Conservation (phyloP, 2,888 invertebrate genomes). For the Alloplasta piceator region DNA sequence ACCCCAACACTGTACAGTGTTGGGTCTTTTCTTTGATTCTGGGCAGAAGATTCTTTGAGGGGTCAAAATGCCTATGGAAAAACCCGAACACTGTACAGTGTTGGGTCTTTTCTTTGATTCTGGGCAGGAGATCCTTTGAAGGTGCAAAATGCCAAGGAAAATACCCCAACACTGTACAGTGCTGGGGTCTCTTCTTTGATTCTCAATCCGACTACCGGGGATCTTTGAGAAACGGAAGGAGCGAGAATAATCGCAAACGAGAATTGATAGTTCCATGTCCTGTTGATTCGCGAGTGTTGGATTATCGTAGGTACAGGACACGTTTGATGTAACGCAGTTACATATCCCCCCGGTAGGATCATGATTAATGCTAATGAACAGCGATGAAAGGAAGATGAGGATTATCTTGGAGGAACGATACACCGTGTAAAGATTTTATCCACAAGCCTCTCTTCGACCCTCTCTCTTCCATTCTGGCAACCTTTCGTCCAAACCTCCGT, state of each 20-base stretch:
- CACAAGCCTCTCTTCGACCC: slow-evolving; percentile 3
- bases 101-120: too few species aligned
- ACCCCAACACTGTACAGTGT: too few species aligned
- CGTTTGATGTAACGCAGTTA: slow-evolving; percentile 2
- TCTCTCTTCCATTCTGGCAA: slow-evolving; percentile 16
- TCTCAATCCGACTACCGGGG: slow-evolving; percentile 8
- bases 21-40: too few species aligned
- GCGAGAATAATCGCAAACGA: slow-evolving; percentile 60
- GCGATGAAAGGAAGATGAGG: slow-evolving; percentile 43
- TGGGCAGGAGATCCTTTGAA: too few species aligned
- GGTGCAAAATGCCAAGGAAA: too few species aligned
- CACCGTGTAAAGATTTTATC: slow-evolving; percentile 27
- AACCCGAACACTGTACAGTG: too few species aligned
- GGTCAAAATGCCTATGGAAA: too few species aligned
- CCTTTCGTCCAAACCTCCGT: slow-evolving; percentile 19
- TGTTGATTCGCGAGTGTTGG: slow-evolving; percentile 22
- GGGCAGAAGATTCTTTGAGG: too few species aligned
- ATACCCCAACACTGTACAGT: too few species aligned
- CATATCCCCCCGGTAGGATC: slow-evolving; percentile 22
- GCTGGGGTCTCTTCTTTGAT: neutral
- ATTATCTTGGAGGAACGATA: slow-evolving; percentile 48
- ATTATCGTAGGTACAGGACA: neutral
- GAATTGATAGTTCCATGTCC: slow-evolving; percentile 56
- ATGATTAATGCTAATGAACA: slow-evolving; percentile 60
- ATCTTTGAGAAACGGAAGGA: slow-evolving; percentile 44